A percentile compares a stretch with the other conserved stretches of the same genome.
phyloP scores from a whole-genome alignment of 2,113 vertebrate genomes.

The Synodontis membranacea region DNA sequence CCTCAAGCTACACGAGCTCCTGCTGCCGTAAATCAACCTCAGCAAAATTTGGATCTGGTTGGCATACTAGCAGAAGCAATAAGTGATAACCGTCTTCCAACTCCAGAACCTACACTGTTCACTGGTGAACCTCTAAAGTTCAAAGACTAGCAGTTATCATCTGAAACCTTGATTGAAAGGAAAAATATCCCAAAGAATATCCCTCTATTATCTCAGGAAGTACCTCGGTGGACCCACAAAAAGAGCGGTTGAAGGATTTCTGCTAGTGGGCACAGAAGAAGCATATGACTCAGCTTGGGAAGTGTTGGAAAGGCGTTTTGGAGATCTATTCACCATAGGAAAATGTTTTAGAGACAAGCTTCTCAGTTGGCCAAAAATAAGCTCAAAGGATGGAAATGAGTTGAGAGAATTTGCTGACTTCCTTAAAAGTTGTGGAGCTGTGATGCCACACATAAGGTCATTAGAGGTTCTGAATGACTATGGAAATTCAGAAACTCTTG shows the following conservation, averaged over 20 bases:
- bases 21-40: no score
- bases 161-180: conserved; percentile 17
- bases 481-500: conserved; percentile 18
- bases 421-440: conserved; percentile 38
- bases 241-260: conserved; percentile 43
- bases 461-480: conserved; percentile 40
- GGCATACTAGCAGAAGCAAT: conserved; percentile 18
- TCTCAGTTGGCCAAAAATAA: conserved; percentile 42
- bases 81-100: conserved; percentile 35
- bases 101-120: conserved; percentile 21
- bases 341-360: conserved; percentile 49
- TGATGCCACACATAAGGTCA: conserved; percentile 28
- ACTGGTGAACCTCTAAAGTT: conserved; percentile 33
- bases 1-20: no score
- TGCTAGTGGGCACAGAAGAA: conserved; percentile 39
- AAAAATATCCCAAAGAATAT: conserved; percentile 47
- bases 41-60: conserved; percentile 19
- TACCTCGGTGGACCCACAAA: not conserved
- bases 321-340: conserved; percentile 46
- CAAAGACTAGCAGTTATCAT: conserved; percentile 45
- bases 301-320: conserved; percentile 30
- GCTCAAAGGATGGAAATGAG: conserved; percentile 41
- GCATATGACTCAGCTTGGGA: conserved; percentile 47
- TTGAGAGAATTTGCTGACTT: conserved; percentile 43
- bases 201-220: no score